Base-by-base conservation (phyloP, 2,888 invertebrate genomes). In the Lydus trimaculatus region DNA sequence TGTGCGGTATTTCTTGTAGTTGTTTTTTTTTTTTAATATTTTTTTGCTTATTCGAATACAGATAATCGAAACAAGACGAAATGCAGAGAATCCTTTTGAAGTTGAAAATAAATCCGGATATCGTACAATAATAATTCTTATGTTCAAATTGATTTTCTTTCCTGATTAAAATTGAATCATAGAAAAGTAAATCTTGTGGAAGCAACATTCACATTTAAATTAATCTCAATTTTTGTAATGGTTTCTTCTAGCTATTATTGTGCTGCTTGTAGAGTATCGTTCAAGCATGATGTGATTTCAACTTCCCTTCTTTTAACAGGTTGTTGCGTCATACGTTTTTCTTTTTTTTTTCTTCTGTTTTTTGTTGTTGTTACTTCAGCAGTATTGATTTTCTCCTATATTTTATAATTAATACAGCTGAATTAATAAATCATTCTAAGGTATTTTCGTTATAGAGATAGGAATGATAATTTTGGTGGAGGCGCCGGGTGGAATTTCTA, bases 291-390 rank as follows among this genome's bases (percentile, higher is more conserved):
- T 33, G 39, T 17, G 43, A 61, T 13, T 31, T 31, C 63, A 33
- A 15, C 48, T 31, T 31, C 17, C n/a, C 58, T 59, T 60, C 56
- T 61, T 23, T 56, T 61, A 43, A 65, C 60, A 65, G 62, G 62
- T 62, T 66, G 62, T 66, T 66, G 66, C 65, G 36, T 36, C 36
- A 36, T 36, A 9, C 3, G 1, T 36, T 1, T 36, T 60, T 28
- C 4, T 4, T 28, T 28, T 28, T 28, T 4, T 28, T 28, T 28
- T 28, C 4, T 2, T 28, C 4, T 28, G 28, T n/a, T n/a, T n/a
- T n/a, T n/a, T n/a, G n/a, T n/a, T n/a, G n/a, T n/a, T n/a, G n/a
- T n/a, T n/a, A n/a, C 28, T 28, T 28, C 28, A 28, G 4, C 2
- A 28, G 2, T 61, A 60, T 48, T 43, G 65, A 61, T 28, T 65